These are phyloP conservation scores for Mastomys natalensis DNA, from an alignment of 2,113 vertebrate species.

Conservation along the genomic window DNA sequence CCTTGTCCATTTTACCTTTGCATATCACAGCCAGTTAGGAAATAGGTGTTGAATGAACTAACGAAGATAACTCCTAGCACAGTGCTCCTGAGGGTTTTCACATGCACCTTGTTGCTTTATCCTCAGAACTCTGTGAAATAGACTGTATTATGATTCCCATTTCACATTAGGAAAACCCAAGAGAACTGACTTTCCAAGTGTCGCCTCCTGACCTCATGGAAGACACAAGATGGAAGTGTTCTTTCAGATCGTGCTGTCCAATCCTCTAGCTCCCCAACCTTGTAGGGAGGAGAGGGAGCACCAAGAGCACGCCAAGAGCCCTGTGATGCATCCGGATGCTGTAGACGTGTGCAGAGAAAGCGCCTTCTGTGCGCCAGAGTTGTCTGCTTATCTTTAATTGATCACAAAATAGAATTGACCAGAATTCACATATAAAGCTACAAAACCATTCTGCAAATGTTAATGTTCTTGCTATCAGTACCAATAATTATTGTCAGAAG, in stretches of 20 bases:
- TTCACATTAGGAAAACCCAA: neutral
- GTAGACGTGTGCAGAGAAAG: rapidly evolving
- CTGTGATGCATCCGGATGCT: neutral
- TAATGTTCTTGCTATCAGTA: conserved; percentile 5
- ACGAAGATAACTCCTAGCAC: neutral
- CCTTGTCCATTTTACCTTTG: neutral
- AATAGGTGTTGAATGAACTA: neutral
- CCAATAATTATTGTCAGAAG: neutral
- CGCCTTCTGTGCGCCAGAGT: neutral
- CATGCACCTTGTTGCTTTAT: neutral
- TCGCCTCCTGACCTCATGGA: neutral
- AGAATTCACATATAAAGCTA: conserved; percentile 23
- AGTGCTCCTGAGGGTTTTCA: neutral
- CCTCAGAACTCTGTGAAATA: neutral
- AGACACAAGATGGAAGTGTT: neutral
- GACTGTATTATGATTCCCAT: neutral
- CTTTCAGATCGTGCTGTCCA: neutral
- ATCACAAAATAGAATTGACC: neutral
- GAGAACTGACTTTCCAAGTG: neutral
- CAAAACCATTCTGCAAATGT: conserved; percentile 41
- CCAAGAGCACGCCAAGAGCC: neutral
- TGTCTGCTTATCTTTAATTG: conserved; percentile 2
- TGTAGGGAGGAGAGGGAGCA: neutral
- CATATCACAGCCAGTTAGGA: neutral
- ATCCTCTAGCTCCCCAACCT: neutral